Evolutionary conservation across 2,797 vertebrate genomes (phyloP).

Genomic region (Eurystomus glaucurus): DNA sequence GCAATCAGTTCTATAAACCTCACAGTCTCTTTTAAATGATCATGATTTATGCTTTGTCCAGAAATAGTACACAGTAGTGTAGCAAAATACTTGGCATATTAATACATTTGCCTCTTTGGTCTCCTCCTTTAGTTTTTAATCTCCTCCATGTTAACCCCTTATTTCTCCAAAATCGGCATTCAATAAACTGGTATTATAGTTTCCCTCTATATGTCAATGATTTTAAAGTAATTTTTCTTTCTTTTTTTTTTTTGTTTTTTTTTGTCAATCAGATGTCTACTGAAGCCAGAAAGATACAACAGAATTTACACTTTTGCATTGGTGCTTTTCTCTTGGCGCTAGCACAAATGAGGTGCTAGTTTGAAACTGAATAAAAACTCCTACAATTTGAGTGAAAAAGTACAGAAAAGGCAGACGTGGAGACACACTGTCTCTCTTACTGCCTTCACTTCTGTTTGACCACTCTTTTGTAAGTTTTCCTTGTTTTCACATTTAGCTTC

Average conservation of each 20-base stretch:
- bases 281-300: not conserved
- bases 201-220: not conserved
- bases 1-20: slow-evolving; percentile 17
- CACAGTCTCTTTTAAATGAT: not conserved
- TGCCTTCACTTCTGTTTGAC: slow-evolving; percentile 58
- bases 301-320: not conserved
- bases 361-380: slow-evolving; percentile 44
- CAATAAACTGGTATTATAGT: not conserved
- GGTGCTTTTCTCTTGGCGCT: slow-evolving; percentile 9
- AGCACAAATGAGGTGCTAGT: not conserved
- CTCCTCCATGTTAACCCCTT: not conserved
- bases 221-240: not conserved
- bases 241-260: not conserved
- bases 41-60: not conserved
- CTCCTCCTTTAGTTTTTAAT: not conserved
- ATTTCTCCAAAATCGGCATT: not conserved
- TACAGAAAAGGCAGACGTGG: slow-evolving; percentile 71
- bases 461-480: slow-evolving; percentile 51
- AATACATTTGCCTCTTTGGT: not conserved
- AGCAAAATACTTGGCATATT: not conserved
- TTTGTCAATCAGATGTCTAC: not conserved
- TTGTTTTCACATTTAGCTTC: slow-evolving; percentile 68
- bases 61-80: not conserved
- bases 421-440: slow-evolving; percentile 53
- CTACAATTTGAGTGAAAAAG: not conserved